Base-by-base conservation (phyloP, 2,797 vertebrate genomes). In the Gallinago stenura region DNA sequence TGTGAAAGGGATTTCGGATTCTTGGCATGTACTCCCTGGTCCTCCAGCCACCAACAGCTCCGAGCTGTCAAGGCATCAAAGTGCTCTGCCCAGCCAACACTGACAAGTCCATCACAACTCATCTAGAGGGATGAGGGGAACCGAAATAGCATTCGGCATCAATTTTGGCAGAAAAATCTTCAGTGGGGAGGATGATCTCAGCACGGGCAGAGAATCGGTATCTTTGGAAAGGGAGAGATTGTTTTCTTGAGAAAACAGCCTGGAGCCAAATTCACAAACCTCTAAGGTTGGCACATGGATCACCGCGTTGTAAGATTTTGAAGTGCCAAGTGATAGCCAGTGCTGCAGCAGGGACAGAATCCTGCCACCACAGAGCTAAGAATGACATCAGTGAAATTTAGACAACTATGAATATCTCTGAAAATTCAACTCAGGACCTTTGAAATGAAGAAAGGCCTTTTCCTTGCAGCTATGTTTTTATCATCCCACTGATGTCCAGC, bases 81-180 rank as follows among this genome's bases (percentile, higher is more conserved):
- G 62, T 22, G 14, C 7, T 51, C 72, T 76, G 43, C 35, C 22
- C 56, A 82, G 78, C 15, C 68, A 91, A 58, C 78, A 31, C 51
- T 48, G 62, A 25, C 51, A 77, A 22, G 43, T 48, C 62, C 75
- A 56, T 35, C 62, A 30, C 46, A 87, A 54, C 28, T 35, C n/a
- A 73, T 13, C 51, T 6, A 18, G 11, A 54, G 39, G 45, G 37
- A 86, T 17, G 4, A 68, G 17, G 13, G 15, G 46, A 92, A 79
- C n/a, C 50, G 30, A 84, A 89, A 87, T 15, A 76, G 54, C 43
- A 51, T 25, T 57, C 18, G 54, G 50, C 24, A 89, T 17, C 45
- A 89, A 83, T 57, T 35, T 7, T 20, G 50, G 54, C 50, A 93
- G 41, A 79, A 89, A 89, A 56, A 56, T 65, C 54, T 65, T 84